A percentile compares a stretch with the other conserved stretches of the same genome.
Conservation (phyloP, 2,113 vertebrate genomes). For the Tonatia bakeri region DNA sequence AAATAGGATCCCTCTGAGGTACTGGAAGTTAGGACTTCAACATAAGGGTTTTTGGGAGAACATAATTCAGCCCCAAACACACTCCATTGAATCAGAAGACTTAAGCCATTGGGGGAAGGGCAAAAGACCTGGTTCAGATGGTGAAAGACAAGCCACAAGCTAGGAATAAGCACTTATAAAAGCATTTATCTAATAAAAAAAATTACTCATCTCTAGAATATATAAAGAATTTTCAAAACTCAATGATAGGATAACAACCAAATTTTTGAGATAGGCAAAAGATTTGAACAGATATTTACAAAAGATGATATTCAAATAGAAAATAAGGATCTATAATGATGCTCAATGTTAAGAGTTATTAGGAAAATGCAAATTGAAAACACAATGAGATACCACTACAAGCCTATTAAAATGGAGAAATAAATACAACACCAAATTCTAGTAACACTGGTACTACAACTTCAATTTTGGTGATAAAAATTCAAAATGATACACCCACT, state of each 20-base stretch:
- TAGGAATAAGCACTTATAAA: not conserved
- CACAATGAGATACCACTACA: not conserved
- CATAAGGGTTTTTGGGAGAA: not conserved
- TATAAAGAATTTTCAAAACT: not conserved
- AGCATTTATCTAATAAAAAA: not conserved
- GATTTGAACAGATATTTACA: not conserved
- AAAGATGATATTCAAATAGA: not conserved
- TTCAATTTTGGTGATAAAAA: not conserved
- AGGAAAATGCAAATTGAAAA: not conserved
- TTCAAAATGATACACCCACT: not conserved
- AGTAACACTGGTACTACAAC: not conserved
- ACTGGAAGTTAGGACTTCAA: not conserved
- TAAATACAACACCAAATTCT: not conserved
- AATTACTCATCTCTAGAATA: not conserved
- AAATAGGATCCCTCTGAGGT: not conserved
- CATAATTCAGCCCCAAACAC: not conserved
- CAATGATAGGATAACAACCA: not conserved
- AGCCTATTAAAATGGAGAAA: not conserved
- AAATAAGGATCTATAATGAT: not conserved
- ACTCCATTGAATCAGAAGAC: not conserved
- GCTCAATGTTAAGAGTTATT: not conserved
- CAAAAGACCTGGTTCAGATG: not conserved
- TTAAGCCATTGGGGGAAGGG: not conserved
- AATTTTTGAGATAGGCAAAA: not conserved
- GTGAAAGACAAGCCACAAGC: not conserved